These are phyloP conservation scores for Notothenia coriiceps DNA, from an alignment of 2,113 vertebrate species.

Conservation along the genomic window DNA sequence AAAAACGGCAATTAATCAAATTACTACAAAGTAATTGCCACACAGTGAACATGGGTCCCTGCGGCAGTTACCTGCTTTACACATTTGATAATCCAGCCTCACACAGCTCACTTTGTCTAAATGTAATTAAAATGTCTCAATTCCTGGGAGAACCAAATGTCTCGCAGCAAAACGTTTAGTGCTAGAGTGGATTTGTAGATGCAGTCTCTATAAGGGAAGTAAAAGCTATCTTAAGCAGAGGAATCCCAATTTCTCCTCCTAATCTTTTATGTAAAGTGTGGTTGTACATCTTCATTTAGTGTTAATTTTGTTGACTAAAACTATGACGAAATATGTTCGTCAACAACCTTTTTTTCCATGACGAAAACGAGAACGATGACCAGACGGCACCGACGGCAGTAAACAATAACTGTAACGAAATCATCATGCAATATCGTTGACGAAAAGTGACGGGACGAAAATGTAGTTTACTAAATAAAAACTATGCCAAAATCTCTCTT, in stretches of 20 bases:
- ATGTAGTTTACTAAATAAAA: too few species aligned
- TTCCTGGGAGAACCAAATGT: not conserved
- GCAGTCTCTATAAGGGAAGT: not conserved
- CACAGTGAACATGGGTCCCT: constrained; percentile 6
- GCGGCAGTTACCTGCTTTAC: not conserved
- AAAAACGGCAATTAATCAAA: constrained; percentile 1
- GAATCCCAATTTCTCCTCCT: not conserved
- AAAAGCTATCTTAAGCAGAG: not conserved
- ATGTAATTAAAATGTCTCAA: constrained; percentile 6
- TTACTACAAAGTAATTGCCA: constrained; percentile 3
- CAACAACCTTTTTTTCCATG: too few species aligned
- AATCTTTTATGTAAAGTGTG: not conserved
- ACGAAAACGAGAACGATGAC: too few species aligned
- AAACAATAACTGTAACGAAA: too few species aligned
- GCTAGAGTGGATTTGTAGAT: not conserved
- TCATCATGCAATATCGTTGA: too few species aligned
- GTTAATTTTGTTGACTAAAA: too few species aligned
- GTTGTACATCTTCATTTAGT: too few species aligned
- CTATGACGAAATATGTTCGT: too few species aligned
- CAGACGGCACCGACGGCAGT: too few species aligned
- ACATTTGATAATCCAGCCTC: not conserved
- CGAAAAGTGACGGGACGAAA: too few species aligned
- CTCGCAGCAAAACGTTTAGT: not conserved
- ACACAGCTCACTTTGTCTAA: not conserved
- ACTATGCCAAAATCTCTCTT: too few species aligned